Evolutionary conservation across 2,113 vertebrate genomes (phyloP).

Genomic region (Andinoacara biseriatus): DNA sequence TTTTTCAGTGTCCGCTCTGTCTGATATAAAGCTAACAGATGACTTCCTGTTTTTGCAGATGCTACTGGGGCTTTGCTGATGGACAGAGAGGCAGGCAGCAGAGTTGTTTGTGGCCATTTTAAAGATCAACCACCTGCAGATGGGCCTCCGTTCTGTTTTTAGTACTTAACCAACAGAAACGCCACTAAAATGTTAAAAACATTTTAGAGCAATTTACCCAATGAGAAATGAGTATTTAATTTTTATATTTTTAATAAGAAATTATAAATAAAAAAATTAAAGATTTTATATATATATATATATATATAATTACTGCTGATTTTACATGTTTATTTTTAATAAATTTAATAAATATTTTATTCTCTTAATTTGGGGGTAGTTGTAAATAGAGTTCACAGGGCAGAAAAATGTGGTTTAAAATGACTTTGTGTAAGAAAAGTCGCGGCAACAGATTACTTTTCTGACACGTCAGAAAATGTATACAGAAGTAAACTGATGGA

Average conservation of each 20-base stretch:
- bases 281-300: slow-evolving; percentile 3
- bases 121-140: slow-evolving; percentile 47
- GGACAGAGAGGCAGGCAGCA: slow-evolving; percentile 39
- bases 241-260: slow-evolving; percentile 46
- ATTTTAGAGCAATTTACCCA: slow-evolving; percentile 30
- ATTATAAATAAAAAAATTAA: slow-evolving; percentile 14
- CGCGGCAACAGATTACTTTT: background rate
- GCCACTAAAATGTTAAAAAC: slow-evolving; percentile 53
- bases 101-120: slow-evolving; percentile 34
- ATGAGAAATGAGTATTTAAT: slow-evolving; percentile 46
- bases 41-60: slow-evolving; percentile 67
- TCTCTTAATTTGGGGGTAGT: slow-evolving; percentile 5
- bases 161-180: slow-evolving; percentile 58
- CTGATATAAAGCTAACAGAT: slow-evolving; percentile 37
- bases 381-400: background rate
- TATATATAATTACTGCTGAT: slow-evolving; percentile 42
- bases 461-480: slow-evolving; percentile 25
- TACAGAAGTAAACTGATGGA: background rate
- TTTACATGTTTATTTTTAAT: slow-evolving; percentile 14
- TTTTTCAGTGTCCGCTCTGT: background rate
- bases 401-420: background rate
- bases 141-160: slow-evolving; percentile 40
- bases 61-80: slow-evolving; percentile 52
- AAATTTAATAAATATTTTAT: slow-evolving; percentile 9
- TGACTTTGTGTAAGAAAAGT: slow-evolving; percentile 17